Evolutionary conservation across 2,797 vertebrate species (phyloP), one percentile per base, ranked within the genome.

Genomic region (Pseudochirops cupreus): DNA sequence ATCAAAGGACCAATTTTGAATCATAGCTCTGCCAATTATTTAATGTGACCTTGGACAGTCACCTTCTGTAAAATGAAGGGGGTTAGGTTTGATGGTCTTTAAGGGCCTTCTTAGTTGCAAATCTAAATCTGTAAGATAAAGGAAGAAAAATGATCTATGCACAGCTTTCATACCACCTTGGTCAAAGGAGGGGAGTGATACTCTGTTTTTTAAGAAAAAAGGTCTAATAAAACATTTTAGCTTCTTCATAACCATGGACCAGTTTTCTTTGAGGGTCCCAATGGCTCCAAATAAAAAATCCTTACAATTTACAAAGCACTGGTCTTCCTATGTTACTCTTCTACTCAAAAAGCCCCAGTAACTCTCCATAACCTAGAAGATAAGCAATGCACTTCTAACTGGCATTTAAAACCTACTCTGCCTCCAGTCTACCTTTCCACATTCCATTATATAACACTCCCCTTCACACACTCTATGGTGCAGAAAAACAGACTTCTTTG

Each of bases 41-140:
- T 52, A 52, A 21, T 21, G 21, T 82, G 74, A 82, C 21, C n/a
- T 26, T 24, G 39, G 74, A 46, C 18, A 39, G 16, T 74, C 39
- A 26, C 74, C 39, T 82, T 82, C 74, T 82, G 39, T 46, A 46
- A 46, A 82, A 82, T 82, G 74, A 82, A 46, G 39, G n/a, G 21
- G 18, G 39, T 46, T 82, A 82, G n/a, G 16, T 16, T 74, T 33
- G 12, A 5, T 67, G 62, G 29, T 18, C 16, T 74, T n/a, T 82
- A 82, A 39, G 7, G 18, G 24, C 10, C 21, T 74, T 50, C 46
- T 39, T 87, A 46, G 3, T 87, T 87, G 24, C 50, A 87, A 50
- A 87, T 50, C 39, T 87, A 87, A 87, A 87, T 46, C 39, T 87
- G 39, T 87, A 91, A 96, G 46, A 28, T 95, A 55, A 29, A 92